Base-by-base conservation (phyloP, 2,888 invertebrate species). In the Vesta saturnalis region DNA sequence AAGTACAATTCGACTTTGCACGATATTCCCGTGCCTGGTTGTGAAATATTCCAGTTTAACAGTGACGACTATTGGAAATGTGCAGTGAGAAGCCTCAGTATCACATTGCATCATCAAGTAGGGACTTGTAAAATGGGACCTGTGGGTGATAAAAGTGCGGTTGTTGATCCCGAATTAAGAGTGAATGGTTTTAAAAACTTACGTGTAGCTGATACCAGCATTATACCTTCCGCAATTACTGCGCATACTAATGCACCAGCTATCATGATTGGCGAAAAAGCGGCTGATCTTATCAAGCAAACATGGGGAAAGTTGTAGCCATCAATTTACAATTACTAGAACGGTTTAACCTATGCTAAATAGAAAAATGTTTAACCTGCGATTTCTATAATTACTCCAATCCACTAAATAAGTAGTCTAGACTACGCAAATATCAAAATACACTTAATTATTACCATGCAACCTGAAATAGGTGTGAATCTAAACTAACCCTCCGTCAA, bases 261-360 rank as follows among this genome's bases (percentile, higher is more conserved):
- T 0, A 88, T 91, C 46, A 91, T 92, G 91, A 88, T 92, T 23
- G 92, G 89, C 0, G 92, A 93, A 82, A 92, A 91, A 75, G 91
- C 87, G 1, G 87, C 91, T 0, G 91, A 90, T 78, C 84, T 90
- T 80, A 87, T 91, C 59, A 88, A 86, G 72, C 78, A 79, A 39
- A 82, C 83, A 23, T 77, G 71, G 71, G 15, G 16, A n/a, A 5
- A 30, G 15, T 30, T 60, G 19, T 57, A 35, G 35, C 6, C 4
- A 23, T n/a, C n/a, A n/a, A n/a, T n/a, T n/a, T n/a, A n/a, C n/a
- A n/a, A n/a, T n/a, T n/a, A n/a, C n/a, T 8, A 23, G 21, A 15
- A 14, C 5, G 23, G 30, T 8, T 56, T 56, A 14, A 30, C 1
- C 8, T n/a, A n/a, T n/a, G n/a, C n/a, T n/a, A n/a, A n/a, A n/a